Evolutionary conservation across 2,888 invertebrate species (phyloP).

Genomic region (Eumacrocentrus americanus): DNA sequence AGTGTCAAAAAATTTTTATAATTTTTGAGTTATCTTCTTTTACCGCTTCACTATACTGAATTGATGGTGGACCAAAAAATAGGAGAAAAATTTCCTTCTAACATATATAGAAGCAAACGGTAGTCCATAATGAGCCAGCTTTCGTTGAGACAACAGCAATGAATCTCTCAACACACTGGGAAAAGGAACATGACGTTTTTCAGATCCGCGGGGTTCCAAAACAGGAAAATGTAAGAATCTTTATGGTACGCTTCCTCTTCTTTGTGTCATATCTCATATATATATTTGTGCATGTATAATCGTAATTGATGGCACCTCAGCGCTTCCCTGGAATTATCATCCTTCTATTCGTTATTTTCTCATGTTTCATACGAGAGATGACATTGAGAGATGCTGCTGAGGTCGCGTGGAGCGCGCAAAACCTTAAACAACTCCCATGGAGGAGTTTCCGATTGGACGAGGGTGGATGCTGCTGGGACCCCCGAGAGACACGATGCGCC

Average conservation of each 20-base stretch:
- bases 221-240: constrained; percentile 1
- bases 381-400: background rate
- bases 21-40: too few species aligned
- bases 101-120: background rate
- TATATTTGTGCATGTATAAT: too few species aligned
- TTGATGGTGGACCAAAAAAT: too few species aligned
- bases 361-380: background rate
- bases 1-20: too few species aligned
- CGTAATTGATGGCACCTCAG: background rate
- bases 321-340: background rate
- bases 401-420: too few species aligned
- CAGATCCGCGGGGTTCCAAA: constrained; percentile 31
- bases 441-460: background rate
- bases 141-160: constrained; percentile 41
- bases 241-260: too few species aligned
- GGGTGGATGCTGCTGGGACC: background rate
- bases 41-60: too few species aligned
- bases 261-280: too few species aligned
- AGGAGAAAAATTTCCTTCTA: too few species aligned
- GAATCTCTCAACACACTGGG: constrained; percentile 43
- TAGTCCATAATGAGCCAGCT: constrained; percentile 10
- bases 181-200: constrained; percentile 24
- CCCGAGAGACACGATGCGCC: background rate
- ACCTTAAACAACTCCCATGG: too few species aligned
- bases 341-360: background rate